Evolutionary conservation across 2,113 vertebrate genomes (phyloP), one percentile per base, ranked within the genome.

Genomic region (Willisornis vidua): DNA sequence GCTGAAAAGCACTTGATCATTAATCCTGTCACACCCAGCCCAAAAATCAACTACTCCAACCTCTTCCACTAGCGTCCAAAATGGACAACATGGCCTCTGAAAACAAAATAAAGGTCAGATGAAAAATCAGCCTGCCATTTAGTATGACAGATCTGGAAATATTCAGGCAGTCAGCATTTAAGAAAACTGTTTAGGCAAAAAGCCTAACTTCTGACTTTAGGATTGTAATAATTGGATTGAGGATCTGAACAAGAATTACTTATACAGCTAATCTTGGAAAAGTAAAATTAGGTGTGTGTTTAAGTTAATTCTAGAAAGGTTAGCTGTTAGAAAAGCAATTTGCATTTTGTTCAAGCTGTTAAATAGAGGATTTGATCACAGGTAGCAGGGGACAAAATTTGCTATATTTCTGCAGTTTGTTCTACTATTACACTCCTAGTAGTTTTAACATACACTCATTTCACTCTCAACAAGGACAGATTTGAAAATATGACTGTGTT

Each of bases 1-100:
- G 96, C 78, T 95, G 94, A 97, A 97, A 97, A 77, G 90, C 39
- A 90, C 94, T 96, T 81, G 80, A 94, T 88, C 85, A 96, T 97
- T 94, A 95, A 97, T 95, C 95, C 83, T 95, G 48, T 48, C 72
- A 95, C 87, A 97, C 87, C 87, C 95, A 95, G 70, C 52, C 67
- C 89, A 85, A 96, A 97, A 97, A 90, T 89, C 96, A 95, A 52
- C 93, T 65, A 62, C 85, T 93, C 52, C 62, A 70, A 70, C 68
- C 73, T 94, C 79, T 96, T 90, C 35, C 45, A 78, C 54, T 62
- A 70, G 16, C 5, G 19, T 57, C 57, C 54, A 86, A 96, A 52
- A 93, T 35, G 89, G 86, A 94, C 58, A 88, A 59, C 75, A 88
- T 6, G 19, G 74, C 45, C 81, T 87, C 72, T 87, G 84, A 37